These are phyloP conservation scores for Charadrius vociferus DNA, from an alignment of 2,113 vertebrate species.

Conservation along the genomic window DNA sequence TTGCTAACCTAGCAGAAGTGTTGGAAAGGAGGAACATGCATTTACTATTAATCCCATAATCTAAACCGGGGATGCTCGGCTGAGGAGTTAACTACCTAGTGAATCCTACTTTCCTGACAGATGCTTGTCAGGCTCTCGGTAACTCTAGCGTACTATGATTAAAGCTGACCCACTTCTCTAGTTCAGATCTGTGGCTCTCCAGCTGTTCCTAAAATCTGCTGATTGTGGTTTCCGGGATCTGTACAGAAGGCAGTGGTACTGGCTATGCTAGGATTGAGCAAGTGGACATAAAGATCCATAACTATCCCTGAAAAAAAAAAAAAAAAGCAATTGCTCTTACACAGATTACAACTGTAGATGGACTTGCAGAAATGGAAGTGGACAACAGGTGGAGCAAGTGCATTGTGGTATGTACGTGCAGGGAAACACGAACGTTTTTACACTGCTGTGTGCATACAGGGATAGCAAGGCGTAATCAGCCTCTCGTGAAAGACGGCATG, in stretches of 20 bases:
- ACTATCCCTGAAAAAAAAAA: background rate
- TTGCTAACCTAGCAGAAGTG: too few species aligned
- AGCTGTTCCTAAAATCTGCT: background rate
- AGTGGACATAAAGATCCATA: background rate
- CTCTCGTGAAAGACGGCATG: background rate
- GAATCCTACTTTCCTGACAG: background rate
- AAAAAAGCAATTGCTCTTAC: background rate
- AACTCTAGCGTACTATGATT: background rate
- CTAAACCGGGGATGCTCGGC: too few species aligned
- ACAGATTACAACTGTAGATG: background rate
- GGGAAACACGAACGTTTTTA: rapidly evolving
- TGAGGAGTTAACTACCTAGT: too few species aligned
- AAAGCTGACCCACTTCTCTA: background rate
- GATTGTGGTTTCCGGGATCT: background rate
- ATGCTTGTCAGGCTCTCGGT: background rate
- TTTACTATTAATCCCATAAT: too few species aligned
- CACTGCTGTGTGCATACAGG: rapidly evolving
- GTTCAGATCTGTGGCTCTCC: background rate
- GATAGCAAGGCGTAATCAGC: rapidly evolving
- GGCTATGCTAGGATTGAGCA: background rate
- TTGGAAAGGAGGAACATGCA: too few species aligned
- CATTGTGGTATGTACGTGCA: background rate
- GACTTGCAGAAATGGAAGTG: background rate
- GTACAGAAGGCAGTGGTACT: background rate
- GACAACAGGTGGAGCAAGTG: slow-evolving; percentile 53